These are phyloP conservation scores for Melanostoma mellinum DNA, from an alignment of 2,888 invertebrate genomes.

Conservation along the genomic window DNA sequence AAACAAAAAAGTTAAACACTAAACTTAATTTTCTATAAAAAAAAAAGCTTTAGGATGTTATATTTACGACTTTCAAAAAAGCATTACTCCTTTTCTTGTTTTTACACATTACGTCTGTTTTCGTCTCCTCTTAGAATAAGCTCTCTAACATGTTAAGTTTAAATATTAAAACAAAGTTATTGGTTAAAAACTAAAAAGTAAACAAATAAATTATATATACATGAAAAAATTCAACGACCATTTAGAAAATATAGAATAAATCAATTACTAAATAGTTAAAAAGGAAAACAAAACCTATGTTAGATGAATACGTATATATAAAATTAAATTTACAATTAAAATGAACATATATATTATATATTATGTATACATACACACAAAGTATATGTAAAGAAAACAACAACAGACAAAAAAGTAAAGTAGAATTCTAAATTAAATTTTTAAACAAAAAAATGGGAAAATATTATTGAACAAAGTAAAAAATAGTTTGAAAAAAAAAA, in stretches of 20 bases:
- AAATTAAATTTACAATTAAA: conserved; percentile 23
- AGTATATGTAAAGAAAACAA: conserved; percentile 12
- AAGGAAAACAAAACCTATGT: conserved; percentile 1
- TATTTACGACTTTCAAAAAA: conserved; percentile 16
- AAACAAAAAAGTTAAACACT: conserved; percentile 55
- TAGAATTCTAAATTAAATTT: conserved; percentile 71
- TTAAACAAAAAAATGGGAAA: conserved; percentile 47
- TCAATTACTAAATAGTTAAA: conserved; percentile 54
- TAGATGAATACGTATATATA: conserved; percentile 52
- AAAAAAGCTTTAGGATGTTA: conserved; percentile 57
- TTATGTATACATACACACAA: conserved; percentile 49
- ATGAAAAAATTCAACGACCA: conserved; percentile 72
- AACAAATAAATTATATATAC: conserved; percentile 52
- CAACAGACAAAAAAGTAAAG: conserved; percentile 47
- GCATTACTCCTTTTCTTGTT: conserved; percentile 13
- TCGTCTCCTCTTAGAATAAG: conserved; percentile 28
- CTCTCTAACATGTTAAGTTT: conserved; percentile 52
- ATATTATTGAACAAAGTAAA: conserved; percentile 11
- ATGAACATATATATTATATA: conserved; percentile 41
- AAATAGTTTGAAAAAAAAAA: not conserved
- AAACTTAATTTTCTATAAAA: conserved; percentile 34
- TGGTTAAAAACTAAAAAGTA: conserved; percentile 29
- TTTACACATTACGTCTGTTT: conserved; percentile 42
- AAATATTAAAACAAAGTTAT: conserved; percentile 30
- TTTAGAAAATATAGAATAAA: conserved; percentile 69